Conservation (phyloP, 2,888 invertebrate species). For the Ischnus inquisitorius region DNA sequence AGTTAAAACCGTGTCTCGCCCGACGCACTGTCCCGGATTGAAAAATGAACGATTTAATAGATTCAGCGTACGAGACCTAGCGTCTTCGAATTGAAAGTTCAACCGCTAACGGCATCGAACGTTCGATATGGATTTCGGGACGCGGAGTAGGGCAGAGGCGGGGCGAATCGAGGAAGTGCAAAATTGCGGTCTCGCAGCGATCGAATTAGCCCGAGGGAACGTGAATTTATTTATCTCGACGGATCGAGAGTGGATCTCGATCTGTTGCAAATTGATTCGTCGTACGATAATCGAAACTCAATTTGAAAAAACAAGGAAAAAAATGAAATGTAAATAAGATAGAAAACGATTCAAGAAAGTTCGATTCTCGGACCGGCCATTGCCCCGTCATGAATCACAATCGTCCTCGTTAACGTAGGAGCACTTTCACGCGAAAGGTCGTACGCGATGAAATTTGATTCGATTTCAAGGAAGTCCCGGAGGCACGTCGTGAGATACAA, state of each 20-base stretch:
- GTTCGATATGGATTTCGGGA: background rate
- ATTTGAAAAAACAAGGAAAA: background rate
- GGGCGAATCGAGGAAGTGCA: background rate
- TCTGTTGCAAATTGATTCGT: background rate
- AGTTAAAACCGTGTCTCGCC: conserved; percentile 59
- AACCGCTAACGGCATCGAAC: background rate
- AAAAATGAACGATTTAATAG: conserved; percentile 50
- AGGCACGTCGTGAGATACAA: conserved; percentile 9
- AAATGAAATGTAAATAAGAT: background rate
- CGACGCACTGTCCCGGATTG: conserved; percentile 64
- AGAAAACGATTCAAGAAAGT: background rate
- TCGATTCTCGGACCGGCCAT: background rate
- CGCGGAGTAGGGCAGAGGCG: background rate
- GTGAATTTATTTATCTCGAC: background rate
- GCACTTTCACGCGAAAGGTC: conserved; percentile 44
- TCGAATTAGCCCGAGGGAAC: background rate
- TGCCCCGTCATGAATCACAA: background rate
- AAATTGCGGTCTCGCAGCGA: background rate
- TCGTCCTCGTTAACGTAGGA: conserved; percentile 4
- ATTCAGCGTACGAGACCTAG: conserved; percentile 13
- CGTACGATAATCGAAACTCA: background rate
- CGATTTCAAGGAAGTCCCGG: conserved; percentile 16
- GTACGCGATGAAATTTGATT: conserved; percentile 45
- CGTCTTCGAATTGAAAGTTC: background rate
- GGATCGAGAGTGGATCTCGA: background rate